A percentile compares a stretch with the other conserved stretches of the same genome.
phyloP scores from a whole-genome alignment of 2,888 invertebrate species.

The Lordiphosa fenestrarum region DNA sequence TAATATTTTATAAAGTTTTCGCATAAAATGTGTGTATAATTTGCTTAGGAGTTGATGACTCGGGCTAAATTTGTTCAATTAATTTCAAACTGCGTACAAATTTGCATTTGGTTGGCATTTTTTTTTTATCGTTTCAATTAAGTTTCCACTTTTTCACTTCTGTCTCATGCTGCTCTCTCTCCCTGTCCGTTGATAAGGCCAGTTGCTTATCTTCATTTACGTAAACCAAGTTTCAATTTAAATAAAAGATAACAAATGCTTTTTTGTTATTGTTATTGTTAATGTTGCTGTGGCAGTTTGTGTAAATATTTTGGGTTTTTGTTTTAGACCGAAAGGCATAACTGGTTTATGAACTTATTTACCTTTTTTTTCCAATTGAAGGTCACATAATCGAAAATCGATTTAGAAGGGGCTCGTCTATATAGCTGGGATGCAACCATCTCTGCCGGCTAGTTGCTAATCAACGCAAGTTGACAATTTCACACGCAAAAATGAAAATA shows the following conservation, averaged over 20 bases:
- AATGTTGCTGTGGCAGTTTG: slow-evolving; percentile 26
- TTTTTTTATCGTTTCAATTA: slow-evolving; percentile 24
- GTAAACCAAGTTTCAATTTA: slow-evolving; percentile 44
- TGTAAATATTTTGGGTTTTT: slow-evolving; percentile 42
- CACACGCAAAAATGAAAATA: slow-evolving; percentile 11
- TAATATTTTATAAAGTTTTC: no score
- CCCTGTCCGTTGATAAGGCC: not conserved
- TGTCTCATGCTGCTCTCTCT: slow-evolving; percentile 4
- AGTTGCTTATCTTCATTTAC: slow-evolving; percentile 47
- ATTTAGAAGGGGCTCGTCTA: slow-evolving; percentile 48
- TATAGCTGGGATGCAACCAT: slow-evolving; percentile 2
- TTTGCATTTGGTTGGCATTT: slow-evolving; percentile 19
- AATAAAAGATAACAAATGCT: slow-evolving; percentile 36
- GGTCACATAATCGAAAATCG: slow-evolving; percentile 9
- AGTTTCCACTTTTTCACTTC: slow-evolving; percentile 19
- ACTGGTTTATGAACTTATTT: slow-evolving; percentile 26
- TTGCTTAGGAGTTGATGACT: not conserved
- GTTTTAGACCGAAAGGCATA: slow-evolving; percentile 11
- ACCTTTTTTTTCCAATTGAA: slow-evolving; percentile 3
- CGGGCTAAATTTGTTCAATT: slow-evolving; percentile 3
- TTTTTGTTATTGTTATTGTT: slow-evolving; percentile 15
- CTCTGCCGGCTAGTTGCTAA: slow-evolving; percentile 35
- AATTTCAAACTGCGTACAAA: slow-evolving; percentile 7
- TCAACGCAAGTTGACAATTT: slow-evolving; percentile 31
- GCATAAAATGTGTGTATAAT: no score